Percentiles rank a stretch among this genome's conserved stretches.
Conservation (phyloP, 2,888 invertebrate species). For the Taenaris catops region DNA sequence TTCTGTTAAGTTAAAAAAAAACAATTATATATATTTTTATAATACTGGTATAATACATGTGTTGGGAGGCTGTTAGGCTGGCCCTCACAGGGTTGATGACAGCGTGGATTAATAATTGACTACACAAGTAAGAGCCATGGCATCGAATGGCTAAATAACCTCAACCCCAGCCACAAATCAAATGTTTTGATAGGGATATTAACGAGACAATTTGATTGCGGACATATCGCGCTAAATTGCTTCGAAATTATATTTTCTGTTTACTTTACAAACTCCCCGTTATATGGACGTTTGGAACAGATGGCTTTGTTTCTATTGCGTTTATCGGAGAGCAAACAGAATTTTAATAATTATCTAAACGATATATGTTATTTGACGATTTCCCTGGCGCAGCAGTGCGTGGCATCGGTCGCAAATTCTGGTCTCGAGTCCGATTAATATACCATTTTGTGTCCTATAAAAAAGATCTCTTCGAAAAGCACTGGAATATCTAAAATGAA, state of each 20-base stretch:
- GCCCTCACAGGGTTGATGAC: slow-evolving; percentile 2
- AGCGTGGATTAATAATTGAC: slow-evolving; percentile 36
- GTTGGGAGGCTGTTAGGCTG: slow-evolving; percentile 4
- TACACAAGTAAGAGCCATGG: slow-evolving; percentile 65
- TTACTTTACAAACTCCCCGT: slow-evolving; percentile 76
- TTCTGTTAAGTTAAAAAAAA: too few relatives aligned
- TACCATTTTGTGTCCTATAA: too few relatives aligned
- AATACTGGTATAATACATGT: too few relatives aligned
- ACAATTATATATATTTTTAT: too few relatives aligned
- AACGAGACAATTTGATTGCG: slow-evolving; percentile 81
- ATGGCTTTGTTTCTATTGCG: slow-evolving; percentile 63
- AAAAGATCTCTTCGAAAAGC: too few relatives aligned
- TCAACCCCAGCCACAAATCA: slow-evolving; percentile 74
- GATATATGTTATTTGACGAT: too few relatives aligned
- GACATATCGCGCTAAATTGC: slow-evolving; percentile 79
- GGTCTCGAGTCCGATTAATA: too few relatives aligned
- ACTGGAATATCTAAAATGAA: too few relatives aligned
- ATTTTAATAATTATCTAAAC: slow-evolving; percentile 16
- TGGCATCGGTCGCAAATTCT: too few relatives aligned
- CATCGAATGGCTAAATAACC: slow-evolving; percentile 66
- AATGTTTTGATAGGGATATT: slow-evolving; percentile 79
- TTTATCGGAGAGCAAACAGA: slow-evolving; percentile 41
- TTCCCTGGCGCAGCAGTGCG: too few relatives aligned
- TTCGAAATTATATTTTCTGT: slow-evolving; percentile 80
- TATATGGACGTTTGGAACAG: slow-evolving; percentile 49